Evolutionary conservation across 2,888 invertebrate genomes (phyloP).

Genomic region (Sphaerophoria rueppellii): DNA sequence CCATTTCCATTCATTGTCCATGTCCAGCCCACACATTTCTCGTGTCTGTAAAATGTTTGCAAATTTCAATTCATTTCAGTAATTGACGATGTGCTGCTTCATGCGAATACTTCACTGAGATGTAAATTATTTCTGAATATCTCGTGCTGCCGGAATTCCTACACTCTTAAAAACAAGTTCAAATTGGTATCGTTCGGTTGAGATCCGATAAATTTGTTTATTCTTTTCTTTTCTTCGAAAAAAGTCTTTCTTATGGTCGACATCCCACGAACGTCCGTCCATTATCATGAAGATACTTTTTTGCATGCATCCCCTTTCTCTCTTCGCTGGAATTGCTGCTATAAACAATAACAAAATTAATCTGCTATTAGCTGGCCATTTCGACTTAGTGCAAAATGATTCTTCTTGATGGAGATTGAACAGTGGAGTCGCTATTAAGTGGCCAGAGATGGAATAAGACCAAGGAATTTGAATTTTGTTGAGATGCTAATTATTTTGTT

Average conservation of each 20-base stretch:
- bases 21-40: background rate
- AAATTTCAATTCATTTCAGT: background rate
- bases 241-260: slow-evolving; percentile 6
- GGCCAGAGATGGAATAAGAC: background rate
- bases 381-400: slow-evolving; percentile 59
- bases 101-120: background rate
- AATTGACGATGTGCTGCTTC: background rate
- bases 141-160: background rate
- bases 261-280: slow-evolving; percentile 22
- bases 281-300: slow-evolving; percentile 5
- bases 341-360: slow-evolving; percentile 40
- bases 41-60: slow-evolving; percentile 2
- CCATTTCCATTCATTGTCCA: background rate
- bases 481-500: too few relatives aligned
- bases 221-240: background rate
- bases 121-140: slow-evolving; percentile 17
- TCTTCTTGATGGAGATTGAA: background rate
- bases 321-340: background rate
- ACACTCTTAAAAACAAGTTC: background rate
- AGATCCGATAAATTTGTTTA: background rate
- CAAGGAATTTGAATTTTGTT: background rate
- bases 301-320: background rate
- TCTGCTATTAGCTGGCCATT: slow-evolving; percentile 52
- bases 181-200: background rate
- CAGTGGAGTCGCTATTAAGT: background rate